Evolutionary conservation across 2,113 vertebrate species (phyloP).

Genomic region (Xyliphius kryptos): DNA sequence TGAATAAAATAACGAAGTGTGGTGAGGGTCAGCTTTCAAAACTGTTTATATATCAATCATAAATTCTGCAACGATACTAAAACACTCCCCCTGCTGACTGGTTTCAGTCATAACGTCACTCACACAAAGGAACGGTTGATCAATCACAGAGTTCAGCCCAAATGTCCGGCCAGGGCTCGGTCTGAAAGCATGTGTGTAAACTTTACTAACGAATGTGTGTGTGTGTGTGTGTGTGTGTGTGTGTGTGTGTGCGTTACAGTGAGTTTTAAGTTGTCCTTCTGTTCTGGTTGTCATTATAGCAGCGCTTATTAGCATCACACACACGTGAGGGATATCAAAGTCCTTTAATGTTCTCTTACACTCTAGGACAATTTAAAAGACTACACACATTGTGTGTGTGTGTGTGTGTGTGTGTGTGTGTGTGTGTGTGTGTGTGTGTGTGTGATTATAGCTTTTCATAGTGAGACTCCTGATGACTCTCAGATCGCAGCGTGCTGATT

Average conservation of each 20-base stretch:
- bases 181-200: too few species aligned
- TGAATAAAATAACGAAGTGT: constrained; percentile 57
- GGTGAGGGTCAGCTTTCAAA: constrained; percentile 36
- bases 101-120: constrained; percentile 37
- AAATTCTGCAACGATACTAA: constrained; percentile 33
- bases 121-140: too few species aligned
- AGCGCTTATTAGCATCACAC: background rate
- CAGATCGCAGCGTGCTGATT: background rate
- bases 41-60: constrained; percentile 16
- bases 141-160: too few species aligned
- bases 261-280: background rate
- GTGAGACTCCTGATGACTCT: background rate
- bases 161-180: too few species aligned
- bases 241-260: background rate
- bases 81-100: background rate
- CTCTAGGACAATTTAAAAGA: background rate
- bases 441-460: background rate
- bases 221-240: too few species aligned
- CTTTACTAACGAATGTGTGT: too few species aligned
- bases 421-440: background rate
- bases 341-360: background rate
- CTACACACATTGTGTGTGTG: background rate
- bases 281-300: background rate
- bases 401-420: background rate
- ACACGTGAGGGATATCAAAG: background rate